Percentiles rank a stretch among this genome's conserved stretches.
Conservation (phyloP, 2,113 vertebrate species). For the Eptatretus burgeri region DNA sequence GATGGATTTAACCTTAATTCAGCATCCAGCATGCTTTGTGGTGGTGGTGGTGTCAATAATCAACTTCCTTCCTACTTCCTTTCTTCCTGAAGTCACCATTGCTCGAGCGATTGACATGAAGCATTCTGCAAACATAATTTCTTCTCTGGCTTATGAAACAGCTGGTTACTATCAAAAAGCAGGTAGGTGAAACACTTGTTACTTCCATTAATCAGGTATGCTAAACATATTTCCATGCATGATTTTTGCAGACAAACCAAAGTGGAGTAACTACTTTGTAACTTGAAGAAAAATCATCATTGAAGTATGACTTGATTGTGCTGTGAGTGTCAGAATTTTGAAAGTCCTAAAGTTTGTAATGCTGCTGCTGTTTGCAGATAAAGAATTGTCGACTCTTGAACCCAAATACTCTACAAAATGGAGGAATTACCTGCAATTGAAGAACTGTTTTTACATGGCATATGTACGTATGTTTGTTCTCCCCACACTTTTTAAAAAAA, state of each 20-base stretch:
- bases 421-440: conserved; percentile 84
- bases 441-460: conserved; percentile 77
- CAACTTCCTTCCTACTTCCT: conserved; percentile 1
- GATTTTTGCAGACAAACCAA: no score
- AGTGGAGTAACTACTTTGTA: no score
- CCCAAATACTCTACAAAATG: conserved; percentile 59
- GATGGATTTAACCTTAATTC: no score
- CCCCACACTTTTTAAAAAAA: no score
- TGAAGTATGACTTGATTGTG: background rate
- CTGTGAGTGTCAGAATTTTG: background rate
- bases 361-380: conserved; percentile 23
- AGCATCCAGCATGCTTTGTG: no score
- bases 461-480: conserved; percentile 34
- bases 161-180: conserved; percentile 88
- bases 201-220: background rate
- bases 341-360: background rate
- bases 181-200: conserved; percentile 22
- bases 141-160: conserved; percentile 61
- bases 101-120: conserved; percentile 86
- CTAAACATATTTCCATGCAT: background rate
- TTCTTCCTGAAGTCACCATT: conserved; percentile 42
- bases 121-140: conserved; percentile 53
- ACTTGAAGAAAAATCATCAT: background rate
- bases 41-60: no score
- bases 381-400: conserved; percentile 65